phyloP scores from a whole-genome alignment of 2,888 invertebrate species.

The Calliscelio sp. region DNA sequence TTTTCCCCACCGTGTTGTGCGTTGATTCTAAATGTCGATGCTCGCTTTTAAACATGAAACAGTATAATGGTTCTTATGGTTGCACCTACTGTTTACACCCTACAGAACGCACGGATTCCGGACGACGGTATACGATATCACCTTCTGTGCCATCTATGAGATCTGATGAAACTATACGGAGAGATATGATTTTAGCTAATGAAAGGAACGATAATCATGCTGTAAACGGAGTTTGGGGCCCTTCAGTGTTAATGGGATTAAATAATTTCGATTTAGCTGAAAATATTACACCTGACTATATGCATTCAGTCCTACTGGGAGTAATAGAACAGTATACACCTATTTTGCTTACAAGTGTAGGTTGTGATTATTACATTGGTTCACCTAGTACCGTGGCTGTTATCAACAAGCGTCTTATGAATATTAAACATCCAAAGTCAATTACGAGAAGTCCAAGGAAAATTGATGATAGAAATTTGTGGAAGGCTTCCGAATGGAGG shows the following conservation, averaged over 20 bases:
- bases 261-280: constrained; percentile 3
- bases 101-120: too few species aligned
- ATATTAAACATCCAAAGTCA: background rate
- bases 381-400: background rate
- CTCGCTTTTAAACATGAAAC: too few species aligned
- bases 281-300: background rate
- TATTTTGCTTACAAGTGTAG: background rate
- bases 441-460: constrained; percentile 4
- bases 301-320: background rate
- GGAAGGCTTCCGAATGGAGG: constrained; percentile 5
- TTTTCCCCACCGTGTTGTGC: background rate
- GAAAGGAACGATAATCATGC: background rate
- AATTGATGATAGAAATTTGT: background rate
- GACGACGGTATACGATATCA: background rate
- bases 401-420: background rate
- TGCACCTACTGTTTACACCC: too few species aligned
- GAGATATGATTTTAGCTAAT: background rate
- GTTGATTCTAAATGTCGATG: too few species aligned
- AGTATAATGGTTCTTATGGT: too few species aligned
- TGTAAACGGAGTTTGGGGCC: background rate
- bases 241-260: background rate
- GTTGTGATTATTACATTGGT: background rate
- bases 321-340: background rate
- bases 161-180: background rate
- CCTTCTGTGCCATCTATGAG: background rate